Evolutionary conservation across 2,113 vertebrate species (phyloP), one percentile per base, ranked within the genome.

Genomic region (Condylura cristata): DNA sequence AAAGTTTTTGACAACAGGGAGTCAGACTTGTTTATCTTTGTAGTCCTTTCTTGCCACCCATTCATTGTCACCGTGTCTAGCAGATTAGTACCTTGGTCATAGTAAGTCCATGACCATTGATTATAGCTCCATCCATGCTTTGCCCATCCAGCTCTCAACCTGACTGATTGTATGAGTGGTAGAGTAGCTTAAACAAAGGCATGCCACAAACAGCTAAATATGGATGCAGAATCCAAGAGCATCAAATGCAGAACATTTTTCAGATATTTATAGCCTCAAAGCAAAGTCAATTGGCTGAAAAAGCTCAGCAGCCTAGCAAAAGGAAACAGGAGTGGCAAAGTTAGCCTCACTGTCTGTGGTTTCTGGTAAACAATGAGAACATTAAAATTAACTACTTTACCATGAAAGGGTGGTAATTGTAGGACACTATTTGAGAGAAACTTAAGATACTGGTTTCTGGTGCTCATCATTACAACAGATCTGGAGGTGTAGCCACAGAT

Each of bases 221-320:
- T 97, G 97, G 97, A 97, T 98, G 97, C 92, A 97, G 96, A 98
- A 97, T 96, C 97, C 87, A 92, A 95, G 97, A 98, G 97, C 98
- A 98, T 97, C 98, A 98, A 98, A 98, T 98, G 98, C 91, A 95
- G 90, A 97, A 95, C 96, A 96, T 96, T 96, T 97, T 95, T 94
- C 94, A 93, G 96, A 98, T 98, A 98, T 98, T 98, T 98, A 98
- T 98, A 98, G 98, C 97, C 98, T 98, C 96, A 96, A 97, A 98
- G 98, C 96, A 96, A 97, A 98, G 97, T 97, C 98, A 97, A 97
- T 97, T 97, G 97, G 97, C 97, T 96, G 96, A 98, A 98, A 97
- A 98, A 97, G 97, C 92, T 93, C 96, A 97, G 92, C 96, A 96
- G 96, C 96, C 91, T 24, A 94, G 96, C 6, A 12, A 96, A 97